Base-by-base conservation (phyloP, 2,113 vertebrate species). In the Sylvicapra grimmia region DNA sequence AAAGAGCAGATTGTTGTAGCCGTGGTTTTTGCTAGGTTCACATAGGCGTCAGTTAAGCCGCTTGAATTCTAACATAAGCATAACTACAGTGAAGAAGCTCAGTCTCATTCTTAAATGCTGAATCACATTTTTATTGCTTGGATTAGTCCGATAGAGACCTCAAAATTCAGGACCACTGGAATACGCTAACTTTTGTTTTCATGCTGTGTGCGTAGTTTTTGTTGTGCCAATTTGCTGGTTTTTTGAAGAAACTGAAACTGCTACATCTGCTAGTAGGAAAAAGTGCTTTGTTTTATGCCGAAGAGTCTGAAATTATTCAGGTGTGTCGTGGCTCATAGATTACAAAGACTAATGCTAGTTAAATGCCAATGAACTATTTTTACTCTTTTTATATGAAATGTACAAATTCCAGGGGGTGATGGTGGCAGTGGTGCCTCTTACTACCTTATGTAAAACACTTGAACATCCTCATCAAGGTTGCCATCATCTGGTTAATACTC, bases 291-390 rank as follows among this genome's bases (percentile, higher is more conserved):
- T 90, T 96, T 75, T 92, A 83, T 49, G 84, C 12, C 27, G 54
- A 94, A 95, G 58, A 58, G 72, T 85, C n/a, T 90, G n/a, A 85
- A 87, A 61, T 18, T 80, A 27, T 85, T 89, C 86, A 84, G 11
- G 49, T n/a, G 75, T 59, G 68, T 54, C 5, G 33, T 86, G 82
- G 75, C 59, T 94, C 86, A 77, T 86, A 79, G 53, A 75, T 96
- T 54, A 88, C 89, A 93, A 84, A 97, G 59, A 97, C 84, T 93
- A 90, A 96, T 91, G 94, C 94, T 94, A 97, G 94, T 95, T 90
- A 95, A 93, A 97, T 94, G 89, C 97, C 97, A 97, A 54, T 97
- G 96, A 98, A 97, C 65, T 97, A 25, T 97, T 98, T 98, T 96
- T 98, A 97, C 86, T 96, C 75, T 94, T 98, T 98, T 98, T 97